phyloP scores from a whole-genome alignment of 2,113 vertebrate species.

The Pluvianellus socialis region DNA sequence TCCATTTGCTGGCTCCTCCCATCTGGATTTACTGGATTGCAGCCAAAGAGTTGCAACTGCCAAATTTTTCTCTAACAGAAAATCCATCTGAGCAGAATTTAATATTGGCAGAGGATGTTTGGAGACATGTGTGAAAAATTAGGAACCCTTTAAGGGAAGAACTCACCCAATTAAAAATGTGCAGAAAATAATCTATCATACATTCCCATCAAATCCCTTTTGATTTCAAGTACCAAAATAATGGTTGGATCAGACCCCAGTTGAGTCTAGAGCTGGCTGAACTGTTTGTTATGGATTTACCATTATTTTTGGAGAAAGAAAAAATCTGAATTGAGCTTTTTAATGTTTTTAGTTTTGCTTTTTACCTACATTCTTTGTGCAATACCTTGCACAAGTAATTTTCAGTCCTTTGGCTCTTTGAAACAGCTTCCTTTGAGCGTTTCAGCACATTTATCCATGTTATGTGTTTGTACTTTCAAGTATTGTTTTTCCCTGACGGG shows the following conservation, averaged over 20 bases:
- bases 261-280: conserved; percentile 12
- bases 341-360: background rate
- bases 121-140: conserved; percentile 66
- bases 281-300: conserved; percentile 29
- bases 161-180: conserved; percentile 52
- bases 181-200: conserved; percentile 47
- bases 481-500: background rate
- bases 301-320: background rate
- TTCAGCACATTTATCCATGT: background rate
- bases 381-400: background rate
- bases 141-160: conserved; percentile 45
- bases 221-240: conserved; percentile 56
- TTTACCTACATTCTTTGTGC: background rate
- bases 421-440: background rate
- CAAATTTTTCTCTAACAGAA: conserved; percentile 48
- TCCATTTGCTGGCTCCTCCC: conserved; percentile 33
- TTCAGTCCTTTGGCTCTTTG: background rate
- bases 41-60: conserved; percentile 32
- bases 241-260: conserved; percentile 15
- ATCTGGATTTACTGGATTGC: conserved; percentile 30
- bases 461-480: background rate
- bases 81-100: conserved; percentile 64
- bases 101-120: conserved; percentile 50
- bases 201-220: conserved; percentile 46
- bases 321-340: background rate